Base-by-base conservation (phyloP, 1,140 invertebrate species). In the Drosophila malerkotliana region DNA sequence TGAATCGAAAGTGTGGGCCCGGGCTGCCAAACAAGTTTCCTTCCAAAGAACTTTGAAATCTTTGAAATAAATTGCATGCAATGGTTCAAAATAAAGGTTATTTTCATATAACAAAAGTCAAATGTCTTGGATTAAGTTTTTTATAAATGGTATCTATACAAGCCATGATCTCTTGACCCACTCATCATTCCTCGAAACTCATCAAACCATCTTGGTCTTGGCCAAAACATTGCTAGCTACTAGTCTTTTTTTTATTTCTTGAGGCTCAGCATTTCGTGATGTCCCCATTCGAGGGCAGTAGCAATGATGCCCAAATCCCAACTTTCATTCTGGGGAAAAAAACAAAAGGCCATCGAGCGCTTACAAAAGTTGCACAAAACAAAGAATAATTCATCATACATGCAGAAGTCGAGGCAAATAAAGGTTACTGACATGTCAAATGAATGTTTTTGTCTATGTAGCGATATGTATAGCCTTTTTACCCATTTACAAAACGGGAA, bases 391-490 rank as follows among this genome's bases (percentile, higher is more conserved):
- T 37, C 34, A 67, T 68, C 62, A 68, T 47, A 68, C 49, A 56
- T 54, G 44, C 45, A 53, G 48, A 51, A 55, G 9, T 10, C 32
- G 8, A 54, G 14, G 49, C 12, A 44, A 55, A 68, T 68, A 69
- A 69, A 69, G 66, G 66, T 69, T 69, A 69, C 66, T 69, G 66
- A 69, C 66, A 57, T 69, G 66, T 69, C 66, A 67, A 32, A 67
- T 52, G 47, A 67, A 52, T 67, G 30, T 69, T 48, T 55, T 12
- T 37, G 49, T 57, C 32, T 69, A 41, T 57, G 41, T 15, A 18
- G 41, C 28, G 34, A 67, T 34, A 9, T 28, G n/a, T 30, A 49
- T 67, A 67, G 63, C 63, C 63, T 64, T 67, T 67, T 67, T 67
- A 66, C 63, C 63, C 63, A 69, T 69, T 69, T 69, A 24, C 63